phyloP scores from a whole-genome alignment of 2,113 vertebrate genomes.

The Perca schrenkii region DNA sequence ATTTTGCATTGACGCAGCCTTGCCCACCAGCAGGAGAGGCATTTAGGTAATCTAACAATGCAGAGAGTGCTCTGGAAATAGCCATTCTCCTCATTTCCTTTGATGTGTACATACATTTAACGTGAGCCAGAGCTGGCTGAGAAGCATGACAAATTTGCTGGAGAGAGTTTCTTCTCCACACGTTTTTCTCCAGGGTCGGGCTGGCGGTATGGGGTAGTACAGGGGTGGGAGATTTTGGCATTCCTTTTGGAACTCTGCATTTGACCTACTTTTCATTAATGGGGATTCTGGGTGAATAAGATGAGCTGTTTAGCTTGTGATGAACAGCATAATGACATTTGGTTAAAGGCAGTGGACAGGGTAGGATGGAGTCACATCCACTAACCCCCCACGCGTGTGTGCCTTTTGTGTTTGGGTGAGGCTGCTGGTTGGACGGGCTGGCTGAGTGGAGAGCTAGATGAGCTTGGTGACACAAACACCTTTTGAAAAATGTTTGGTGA shows the following conservation, averaged over 20 bases:
- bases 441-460: constrained; percentile 23
- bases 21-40: constrained; percentile 37
- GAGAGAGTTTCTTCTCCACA: constrained; percentile 67
- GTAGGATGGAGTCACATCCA: constrained; percentile 40
- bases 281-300: constrained; percentile 71
- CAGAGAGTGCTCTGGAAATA: constrained; percentile 47
- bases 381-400: constrained; percentile 40
- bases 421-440: not conserved
- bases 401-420: constrained; percentile 33
- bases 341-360: constrained; percentile 63
- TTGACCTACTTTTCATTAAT: constrained; percentile 85
- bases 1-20: constrained; percentile 12
- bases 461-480: constrained; percentile 63
- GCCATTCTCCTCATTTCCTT: constrained; percentile 69
- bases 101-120: constrained; percentile 75
- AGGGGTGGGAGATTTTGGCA: constrained; percentile 69
- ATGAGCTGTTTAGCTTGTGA: constrained; percentile 75
- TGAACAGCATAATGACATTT: constrained; percentile 81
- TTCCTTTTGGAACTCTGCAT: constrained; percentile 70
- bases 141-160: constrained; percentile 67
- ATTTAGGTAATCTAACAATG: constrained; percentile 51
- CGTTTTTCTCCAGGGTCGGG: constrained; percentile 54
- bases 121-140: constrained; percentile 65
- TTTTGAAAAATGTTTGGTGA: constrained; percentile 59
- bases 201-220: constrained; percentile 34